Evolutionary conservation across 2,797 vertebrate genomes (phyloP), one percentile per base, ranked within the genome.

Genomic region (Syngnathus rostellatus): DNA sequence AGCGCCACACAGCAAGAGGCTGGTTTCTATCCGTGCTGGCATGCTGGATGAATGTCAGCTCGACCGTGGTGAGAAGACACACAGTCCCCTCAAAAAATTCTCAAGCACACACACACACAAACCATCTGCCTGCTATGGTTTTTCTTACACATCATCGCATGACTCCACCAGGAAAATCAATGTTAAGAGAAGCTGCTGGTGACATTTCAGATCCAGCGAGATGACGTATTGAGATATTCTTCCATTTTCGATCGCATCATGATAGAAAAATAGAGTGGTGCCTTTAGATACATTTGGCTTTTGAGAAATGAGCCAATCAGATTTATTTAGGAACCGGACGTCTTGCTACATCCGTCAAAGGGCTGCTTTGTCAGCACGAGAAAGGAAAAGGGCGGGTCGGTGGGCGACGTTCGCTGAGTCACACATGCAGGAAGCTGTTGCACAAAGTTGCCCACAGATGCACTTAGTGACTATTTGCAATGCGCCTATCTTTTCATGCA

Each of bases 261-360:
- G 17, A 19, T 19, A 14, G 43, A 45, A 45, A 45, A 45, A 45
- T 43, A 43, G 9, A 43, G 12, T 45, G 46, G 46, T 48, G 46
- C 16, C 46, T 48, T 48, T 6, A 48, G 7, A 19, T 48, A 48
- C 46, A 48, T 16, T 48, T 48, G 46, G 46, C 16, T 8, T 48
- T 17, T 48, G 5, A 1, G 14, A 17, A 6, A 48, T 31, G 31
- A 31, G 31, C 31, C 31, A 31, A 31, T 83, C 63, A 64, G 71
- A 73, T 75, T 74, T 58, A 74, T 82, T 78, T 79, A 73, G 70
- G 72, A 78, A 79, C 68, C 74, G 64, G 53, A 39, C 74, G 76
- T 81, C 81, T 78, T 73, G 53, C 63, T 75, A 55, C 80, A 82
- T 85, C 76, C 78, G 79, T 84, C 84, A 83, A 68, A 81, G 69